These are phyloP conservation scores for Verasper variegatus DNA, from an alignment of 2,113 vertebrate genomes.

Conservation along the genomic window DNA sequence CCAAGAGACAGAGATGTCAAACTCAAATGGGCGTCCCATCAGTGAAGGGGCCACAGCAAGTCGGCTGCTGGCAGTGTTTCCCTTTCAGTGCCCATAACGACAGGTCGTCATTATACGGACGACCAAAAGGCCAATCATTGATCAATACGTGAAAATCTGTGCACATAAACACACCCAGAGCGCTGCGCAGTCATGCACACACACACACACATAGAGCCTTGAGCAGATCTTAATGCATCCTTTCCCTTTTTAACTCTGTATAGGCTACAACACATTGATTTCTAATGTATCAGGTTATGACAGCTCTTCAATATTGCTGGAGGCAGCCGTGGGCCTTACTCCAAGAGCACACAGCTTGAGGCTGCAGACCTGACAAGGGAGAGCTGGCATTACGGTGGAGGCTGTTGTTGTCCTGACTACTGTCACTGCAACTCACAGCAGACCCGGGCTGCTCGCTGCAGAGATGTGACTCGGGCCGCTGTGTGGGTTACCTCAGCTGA, in stretches of 20 bases:
- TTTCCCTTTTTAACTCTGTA: slow-evolving; percentile 67
- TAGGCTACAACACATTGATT: slow-evolving; percentile 69
- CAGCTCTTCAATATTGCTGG: slow-evolving; percentile 72
- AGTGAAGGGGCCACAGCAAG: slow-evolving; percentile 19
- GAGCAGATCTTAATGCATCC: slow-evolving; percentile 55
- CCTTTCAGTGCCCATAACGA: slow-evolving; percentile 41
- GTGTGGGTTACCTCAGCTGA: slow-evolving; percentile 61
- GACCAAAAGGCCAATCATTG: slow-evolving; percentile 51
- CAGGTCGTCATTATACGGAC: slow-evolving; percentile 40
- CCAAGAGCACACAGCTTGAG: slow-evolving; percentile 39
- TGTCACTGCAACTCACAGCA: slow-evolving; percentile 67
- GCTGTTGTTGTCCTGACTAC: slow-evolving; percentile 73
- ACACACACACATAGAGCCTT: slow-evolving; percentile 26
- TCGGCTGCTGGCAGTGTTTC: slow-evolving; percentile 33
- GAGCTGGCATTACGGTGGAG: slow-evolving; percentile 61
- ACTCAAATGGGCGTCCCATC: slow-evolving; percentile 13
- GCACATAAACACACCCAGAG: background rate
- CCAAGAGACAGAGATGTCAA: slow-evolving; percentile 13
- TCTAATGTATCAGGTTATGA: slow-evolving; percentile 77
- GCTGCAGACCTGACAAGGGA: slow-evolving; percentile 65
- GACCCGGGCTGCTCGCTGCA: slow-evolving; percentile 30
- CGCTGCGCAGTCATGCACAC: too few relatives aligned
- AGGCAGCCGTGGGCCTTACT: slow-evolving; percentile 48
- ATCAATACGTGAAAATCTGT: slow-evolving; percentile 49
- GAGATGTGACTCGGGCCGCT: slow-evolving; percentile 58